Base-by-base conservation (phyloP, 2,797 vertebrate genomes). In the Poliocrania exsul region DNA sequence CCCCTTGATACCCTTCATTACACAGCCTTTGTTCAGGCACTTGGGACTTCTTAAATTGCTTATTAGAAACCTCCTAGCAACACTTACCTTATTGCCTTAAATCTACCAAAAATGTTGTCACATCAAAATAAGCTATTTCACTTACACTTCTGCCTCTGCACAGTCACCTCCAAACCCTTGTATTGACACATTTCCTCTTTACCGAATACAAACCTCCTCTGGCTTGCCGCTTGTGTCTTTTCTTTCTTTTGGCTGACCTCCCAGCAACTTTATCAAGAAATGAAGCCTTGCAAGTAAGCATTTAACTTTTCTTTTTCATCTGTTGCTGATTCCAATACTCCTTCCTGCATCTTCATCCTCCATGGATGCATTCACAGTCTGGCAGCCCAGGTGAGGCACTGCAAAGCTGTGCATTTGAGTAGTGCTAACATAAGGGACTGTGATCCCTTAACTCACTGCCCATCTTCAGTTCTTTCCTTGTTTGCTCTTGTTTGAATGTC, bases 151-250 rank as follows among this genome's bases (percentile, higher is more conserved):
- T 86, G 81, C 80, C 62, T 90, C 78, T 85, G 42, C 57, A 81
- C 79, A 93, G 84, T 93, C 94, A 93, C 86, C 84, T 95, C 86
- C 88, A 97, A 96, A 92, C 42, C n/a, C 67, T 74, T 94, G 78
- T 94, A 87, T 67, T 40, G 93, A 92, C 86, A 85, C 60, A 20
- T 87, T 92, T 77, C 53, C 53, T 93, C 74, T 85, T 93, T 94
- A 85, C 65, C 37, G 77, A 91, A 93, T 71, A 88, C 20, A 80
- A 91, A 67, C 71, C 49, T 93, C 35, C 67, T 81, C 53, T 10
- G 16, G 66, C 60, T 71, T 86, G 37, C 56, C 73, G 33, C 86
- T 95, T 91, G 61, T 90, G 94, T 87, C 83, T 90, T 94, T 87
- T 40, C 74, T 61, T 95, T 85, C 46, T 93, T 87, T 94, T 93